A percentile compares a stretch with the other conserved stretches of the same genome.
These are phyloP conservation scores for Acrobeloides nanus DNA, from an alignment of 2,888 invertebrate genomes.

Conservation along the genomic window DNA sequence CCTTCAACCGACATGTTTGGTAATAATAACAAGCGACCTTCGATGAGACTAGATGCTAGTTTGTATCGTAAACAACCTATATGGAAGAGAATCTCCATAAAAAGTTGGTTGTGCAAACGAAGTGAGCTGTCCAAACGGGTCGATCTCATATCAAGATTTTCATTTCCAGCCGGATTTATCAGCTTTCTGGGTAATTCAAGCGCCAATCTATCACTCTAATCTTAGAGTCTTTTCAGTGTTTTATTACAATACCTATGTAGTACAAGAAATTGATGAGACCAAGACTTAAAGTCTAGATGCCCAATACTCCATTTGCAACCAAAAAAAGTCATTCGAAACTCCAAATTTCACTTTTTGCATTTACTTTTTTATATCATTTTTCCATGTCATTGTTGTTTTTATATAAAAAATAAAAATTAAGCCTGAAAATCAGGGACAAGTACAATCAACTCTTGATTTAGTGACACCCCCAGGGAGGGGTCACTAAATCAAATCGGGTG, in stretches of 20 bases:
- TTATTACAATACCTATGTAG: conserved; percentile 45
- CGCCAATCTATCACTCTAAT: not conserved
- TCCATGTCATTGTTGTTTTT: no score
- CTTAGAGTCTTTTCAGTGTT: conserved; percentile 33
- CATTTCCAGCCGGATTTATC: conserved; percentile 37
- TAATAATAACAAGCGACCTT: conserved; percentile 21
- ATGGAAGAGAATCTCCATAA: conserved; percentile 9
- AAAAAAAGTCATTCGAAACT: no score
- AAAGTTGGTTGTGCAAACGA: conserved; percentile 20
- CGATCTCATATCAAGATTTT: conserved; percentile 42
- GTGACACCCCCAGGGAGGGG: no score
- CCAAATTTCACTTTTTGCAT: no score
- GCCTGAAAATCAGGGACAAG: no score
- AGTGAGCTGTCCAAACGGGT: conserved; percentile 46
- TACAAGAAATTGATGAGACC: no score
- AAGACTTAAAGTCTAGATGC: no score
- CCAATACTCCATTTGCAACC: no score
- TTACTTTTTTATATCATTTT: no score
- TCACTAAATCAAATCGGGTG: no score
- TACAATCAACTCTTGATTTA: no score
- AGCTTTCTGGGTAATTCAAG: conserved; percentile 31
- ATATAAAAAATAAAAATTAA: no score
- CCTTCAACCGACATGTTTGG: conserved; percentile 17
- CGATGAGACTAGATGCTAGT: conserved; percentile 39
- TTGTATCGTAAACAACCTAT: conserved; percentile 24